Conservation (phyloP, 2,113 vertebrate species). For the Myotis brandtii region DNA sequence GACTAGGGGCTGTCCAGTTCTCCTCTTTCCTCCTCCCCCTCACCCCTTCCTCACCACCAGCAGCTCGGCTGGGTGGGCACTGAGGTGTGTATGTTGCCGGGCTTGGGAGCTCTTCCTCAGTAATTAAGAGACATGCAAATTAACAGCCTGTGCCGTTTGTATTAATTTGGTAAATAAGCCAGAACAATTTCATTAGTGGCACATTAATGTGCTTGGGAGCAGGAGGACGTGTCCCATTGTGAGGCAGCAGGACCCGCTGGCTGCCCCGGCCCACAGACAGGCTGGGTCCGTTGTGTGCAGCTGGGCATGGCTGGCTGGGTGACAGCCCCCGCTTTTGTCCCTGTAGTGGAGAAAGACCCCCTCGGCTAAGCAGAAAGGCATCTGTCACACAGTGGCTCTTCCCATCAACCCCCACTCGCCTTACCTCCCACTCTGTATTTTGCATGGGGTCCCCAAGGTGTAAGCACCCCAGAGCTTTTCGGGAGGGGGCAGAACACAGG, state of each 20-base stretch:
- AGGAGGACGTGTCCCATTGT: constrained; percentile 64
- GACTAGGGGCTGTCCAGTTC: not conserved
- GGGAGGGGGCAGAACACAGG: not conserved
- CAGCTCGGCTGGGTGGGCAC: not conserved
- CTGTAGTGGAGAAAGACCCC: not conserved
- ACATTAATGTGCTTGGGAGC: constrained; percentile 80
- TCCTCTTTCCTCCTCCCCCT: not conserved
- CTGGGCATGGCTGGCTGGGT: not conserved
- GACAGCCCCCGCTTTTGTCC: not conserved
- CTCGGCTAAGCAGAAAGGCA: not conserved
- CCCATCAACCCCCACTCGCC: not conserved
- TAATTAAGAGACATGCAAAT: constrained; percentile 79
- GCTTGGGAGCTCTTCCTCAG: constrained; percentile 63
- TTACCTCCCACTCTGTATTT: not conserved
- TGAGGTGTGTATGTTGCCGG: constrained; percentile 34
- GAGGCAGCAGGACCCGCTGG: constrained; percentile 7
- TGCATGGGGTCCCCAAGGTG: not conserved
- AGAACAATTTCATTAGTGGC: constrained; percentile 83
- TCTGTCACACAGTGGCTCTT: not conserved
- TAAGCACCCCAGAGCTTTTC: not conserved
- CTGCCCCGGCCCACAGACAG: not conserved
- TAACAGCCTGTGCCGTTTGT: constrained; percentile 81
- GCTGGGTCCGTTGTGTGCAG: not conserved
- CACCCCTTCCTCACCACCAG: not conserved
- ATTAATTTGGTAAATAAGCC: constrained; percentile 86